Conservation (phyloP, 1,140 invertebrate species). For the Whitmania pigra region DNA sequence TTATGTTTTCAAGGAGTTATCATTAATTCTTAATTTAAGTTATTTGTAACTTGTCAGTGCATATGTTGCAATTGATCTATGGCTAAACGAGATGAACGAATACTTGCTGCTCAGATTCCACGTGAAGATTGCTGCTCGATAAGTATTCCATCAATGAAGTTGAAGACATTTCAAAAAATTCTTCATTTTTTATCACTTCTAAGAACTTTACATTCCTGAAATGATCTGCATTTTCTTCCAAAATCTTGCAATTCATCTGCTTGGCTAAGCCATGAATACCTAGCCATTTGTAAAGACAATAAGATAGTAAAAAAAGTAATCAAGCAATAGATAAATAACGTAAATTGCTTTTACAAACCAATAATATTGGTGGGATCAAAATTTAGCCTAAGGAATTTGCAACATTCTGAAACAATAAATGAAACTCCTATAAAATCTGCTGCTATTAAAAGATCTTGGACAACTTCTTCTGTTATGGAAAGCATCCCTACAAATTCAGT, state of each 20-base stretch:
- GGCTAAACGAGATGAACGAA: too few species aligned
- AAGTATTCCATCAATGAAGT: neutral
- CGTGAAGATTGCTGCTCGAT: neutral
- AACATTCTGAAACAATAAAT: neutral
- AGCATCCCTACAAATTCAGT: neutral
- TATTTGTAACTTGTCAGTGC: too few species aligned
- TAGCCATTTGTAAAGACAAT: neutral
- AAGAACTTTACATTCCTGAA: neutral
- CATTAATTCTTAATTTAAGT: too few species aligned
- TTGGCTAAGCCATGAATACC: conserved; percentile 2
- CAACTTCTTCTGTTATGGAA: conserved; percentile 2
- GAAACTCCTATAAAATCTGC: neutral
- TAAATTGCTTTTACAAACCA: neutral
- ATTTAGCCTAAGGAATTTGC: neutral
- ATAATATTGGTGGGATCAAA: neutral
- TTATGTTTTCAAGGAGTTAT: too few species aligned
- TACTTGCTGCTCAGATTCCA: neutral
- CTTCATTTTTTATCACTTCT: neutral
- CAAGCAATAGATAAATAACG: neutral
- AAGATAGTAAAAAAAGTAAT: neutral
- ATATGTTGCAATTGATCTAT: too few species aligned
- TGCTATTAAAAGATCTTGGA: conserved; percentile 12
- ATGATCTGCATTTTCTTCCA: neutral
- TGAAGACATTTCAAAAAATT: neutral
- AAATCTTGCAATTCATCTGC: conserved; percentile 7